These are phyloP conservation scores for Cheilinus undulatus DNA, from an alignment of 2,113 vertebrate species.

Conservation along the genomic window DNA sequence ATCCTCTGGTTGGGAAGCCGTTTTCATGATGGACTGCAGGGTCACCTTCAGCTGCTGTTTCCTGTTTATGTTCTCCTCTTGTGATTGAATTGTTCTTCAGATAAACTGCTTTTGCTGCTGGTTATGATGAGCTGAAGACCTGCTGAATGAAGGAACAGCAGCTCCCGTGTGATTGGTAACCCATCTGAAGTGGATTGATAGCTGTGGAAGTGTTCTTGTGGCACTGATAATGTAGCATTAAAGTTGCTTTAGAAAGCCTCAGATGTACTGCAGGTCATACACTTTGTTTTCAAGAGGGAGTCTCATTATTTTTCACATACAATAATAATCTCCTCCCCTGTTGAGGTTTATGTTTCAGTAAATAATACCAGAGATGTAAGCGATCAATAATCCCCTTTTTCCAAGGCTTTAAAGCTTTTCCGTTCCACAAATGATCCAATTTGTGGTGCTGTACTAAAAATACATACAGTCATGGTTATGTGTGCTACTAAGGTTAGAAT, in stretches of 20 bases:
- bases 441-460: conserved; percentile 19
- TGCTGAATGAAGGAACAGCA: neutral
- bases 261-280: neutral
- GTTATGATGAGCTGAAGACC: neutral
- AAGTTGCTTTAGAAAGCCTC: conserved; percentile 4
- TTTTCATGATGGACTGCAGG: conserved; percentile 27
- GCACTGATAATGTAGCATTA: conserved; percentile 30
- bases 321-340: conserved; percentile 7
- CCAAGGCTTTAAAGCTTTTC: conserved; percentile 31
- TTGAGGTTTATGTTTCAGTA: conserved; percentile 32
- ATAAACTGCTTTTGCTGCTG: conserved; percentile 10
- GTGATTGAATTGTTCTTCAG: conserved; percentile 11
- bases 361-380: neutral
- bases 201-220: conserved; percentile 28
- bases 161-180: conserved; percentile 12
- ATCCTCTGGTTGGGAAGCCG: conserved; percentile 29
- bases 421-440: conserved; percentile 13
- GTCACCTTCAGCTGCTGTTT: conserved; percentile 38
- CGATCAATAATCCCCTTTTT: conserved; percentile 33
- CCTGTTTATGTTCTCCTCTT: conserved; percentile 20
- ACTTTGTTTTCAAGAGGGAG: conserved; percentile 6
- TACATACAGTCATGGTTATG: neutral
- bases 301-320: neutral
- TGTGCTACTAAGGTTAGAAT: neutral
- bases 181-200: conserved; percentile 48